phyloP scores from a whole-genome alignment of 2,888 invertebrate genomes.

The Hemithea aestivaria region DNA sequence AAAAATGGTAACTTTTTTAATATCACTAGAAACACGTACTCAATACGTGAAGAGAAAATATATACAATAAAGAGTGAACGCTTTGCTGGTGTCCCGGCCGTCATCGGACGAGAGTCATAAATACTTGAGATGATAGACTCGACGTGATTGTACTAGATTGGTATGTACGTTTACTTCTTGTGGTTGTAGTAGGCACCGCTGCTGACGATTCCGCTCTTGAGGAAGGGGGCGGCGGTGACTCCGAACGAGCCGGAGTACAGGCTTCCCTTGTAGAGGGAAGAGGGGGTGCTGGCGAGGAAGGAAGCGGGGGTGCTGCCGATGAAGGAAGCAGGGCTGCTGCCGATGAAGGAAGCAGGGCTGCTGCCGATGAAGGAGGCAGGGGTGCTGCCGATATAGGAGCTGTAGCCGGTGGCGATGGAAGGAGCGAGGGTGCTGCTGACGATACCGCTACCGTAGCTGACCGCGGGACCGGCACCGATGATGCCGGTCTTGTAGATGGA shows the following conservation, averaged over 20 bases:
- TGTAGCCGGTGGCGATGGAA: too few relatives aligned
- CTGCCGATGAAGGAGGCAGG: too few relatives aligned
- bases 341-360: too few relatives aligned
- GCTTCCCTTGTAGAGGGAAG: conserved; percentile 15
- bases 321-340: too few relatives aligned
- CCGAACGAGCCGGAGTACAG: conserved; percentile 4
- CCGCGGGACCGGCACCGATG: too few relatives aligned
- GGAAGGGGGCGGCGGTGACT: too few relatives aligned
- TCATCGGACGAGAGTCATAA: conserved; percentile 56
- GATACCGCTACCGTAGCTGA: too few relatives aligned
- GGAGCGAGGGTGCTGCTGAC: too few relatives aligned
- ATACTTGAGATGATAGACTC: conserved; percentile 50
- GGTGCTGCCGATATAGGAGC: too few relatives aligned
- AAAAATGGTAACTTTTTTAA: conserved; percentile 71
- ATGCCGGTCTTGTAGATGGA: too few relatives aligned
- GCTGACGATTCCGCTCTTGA: conserved; percentile 13
- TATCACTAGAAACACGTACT: conserved; percentile 72
- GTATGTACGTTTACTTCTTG: conserved; percentile 34
- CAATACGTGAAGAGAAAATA: conserved; percentile 68
- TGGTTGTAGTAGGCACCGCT: conserved; percentile 60
- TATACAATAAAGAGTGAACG: conserved; percentile 63
- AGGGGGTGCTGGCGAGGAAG: too few relatives aligned
- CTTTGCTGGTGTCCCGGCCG: conserved; percentile 72
- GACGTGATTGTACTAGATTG: conserved; percentile 50
- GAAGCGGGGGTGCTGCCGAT: too few relatives aligned